These are phyloP conservation scores for rat (Rattus norvegicus) DNA, from an alignment of 2,113 vertebrate species.

Conservation along the genomic window GRCr8 NC_086022.1:45684001-45684500, in stretches of 20 bases:
- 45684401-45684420: background rate
- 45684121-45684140: constrained; percentile 85
- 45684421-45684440: background rate
- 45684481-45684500: background rate
- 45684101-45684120: constrained; percentile 86
- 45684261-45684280: background rate
- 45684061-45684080: constrained; percentile 73
- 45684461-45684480: background rate
- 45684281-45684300: background rate
- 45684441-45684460: constrained; percentile 20
- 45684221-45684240: background rate
- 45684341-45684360: background rate
- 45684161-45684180: constrained; percentile 66
- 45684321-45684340: background rate
- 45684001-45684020: constrained; percentile 84
- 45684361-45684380: background rate
- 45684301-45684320: background rate
- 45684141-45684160: constrained; percentile 77
- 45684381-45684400: background rate
- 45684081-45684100: constrained; percentile 84
- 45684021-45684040: constrained; percentile 74
- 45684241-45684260: background rate
- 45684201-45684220: constrained; percentile 24
- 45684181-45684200: constrained; percentile 72
- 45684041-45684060: constrained; percentile 82